A percentile compares a stretch with the other conserved stretches of the same genome.
phyloP scores from a whole-genome alignment of 2,797 vertebrate species.

The Caiman crocodilus region DNA sequence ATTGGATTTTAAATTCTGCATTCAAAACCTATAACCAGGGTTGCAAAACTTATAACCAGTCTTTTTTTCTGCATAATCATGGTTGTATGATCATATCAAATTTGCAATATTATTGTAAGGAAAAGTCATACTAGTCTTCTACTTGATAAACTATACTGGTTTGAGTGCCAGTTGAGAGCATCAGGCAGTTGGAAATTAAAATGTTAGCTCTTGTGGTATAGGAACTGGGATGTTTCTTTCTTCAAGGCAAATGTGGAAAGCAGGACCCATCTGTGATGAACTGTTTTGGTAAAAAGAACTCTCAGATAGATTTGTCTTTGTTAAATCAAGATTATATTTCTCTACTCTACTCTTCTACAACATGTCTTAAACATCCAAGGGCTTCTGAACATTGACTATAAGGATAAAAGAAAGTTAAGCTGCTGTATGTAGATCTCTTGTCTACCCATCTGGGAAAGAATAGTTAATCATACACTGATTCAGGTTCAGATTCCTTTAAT shows the following conservation, averaged over 20 bases:
- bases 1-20: neutral
- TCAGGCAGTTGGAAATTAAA: neutral
- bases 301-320: neutral
- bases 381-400: neutral
- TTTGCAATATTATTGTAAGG: neutral
- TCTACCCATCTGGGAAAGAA: no score
- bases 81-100: fast-evolving
- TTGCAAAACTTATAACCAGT: neutral
- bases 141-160: neutral
- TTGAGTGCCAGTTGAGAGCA: neutral
- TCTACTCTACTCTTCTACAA: neutral
- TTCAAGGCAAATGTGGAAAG: neutral
- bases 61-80: neutral
- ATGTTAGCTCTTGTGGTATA: neutral
- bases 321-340: neutral
- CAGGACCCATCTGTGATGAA: neutral
- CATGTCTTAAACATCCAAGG: neutral
- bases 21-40: neutral
- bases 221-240: neutral
- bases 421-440: no score
- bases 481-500: no score
- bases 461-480: no score
- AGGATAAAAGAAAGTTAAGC: neutral
- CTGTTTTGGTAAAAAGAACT: neutral
- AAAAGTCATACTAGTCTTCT: neutral